Conservation (phyloP, 2,113 vertebrate genomes). For the Onychorhynchus coronatus region DNA sequence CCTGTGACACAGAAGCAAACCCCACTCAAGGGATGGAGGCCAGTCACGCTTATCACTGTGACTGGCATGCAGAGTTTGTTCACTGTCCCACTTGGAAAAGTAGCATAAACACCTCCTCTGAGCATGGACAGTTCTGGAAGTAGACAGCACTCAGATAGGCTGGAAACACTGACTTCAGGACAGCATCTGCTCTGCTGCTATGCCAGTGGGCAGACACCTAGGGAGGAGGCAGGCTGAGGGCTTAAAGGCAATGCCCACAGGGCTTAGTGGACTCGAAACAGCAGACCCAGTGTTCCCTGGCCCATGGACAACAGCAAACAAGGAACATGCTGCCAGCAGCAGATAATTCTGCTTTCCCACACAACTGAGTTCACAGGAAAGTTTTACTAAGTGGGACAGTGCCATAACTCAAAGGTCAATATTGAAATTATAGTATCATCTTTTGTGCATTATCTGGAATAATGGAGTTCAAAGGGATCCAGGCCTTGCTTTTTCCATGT, state of each 20-base stretch:
- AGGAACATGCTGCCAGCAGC: neutral
- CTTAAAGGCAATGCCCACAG: neutral
- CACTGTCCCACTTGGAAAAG: neutral
- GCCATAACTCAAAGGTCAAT: neutral
- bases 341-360: neutral
- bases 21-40: neutral
- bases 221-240: neutral
- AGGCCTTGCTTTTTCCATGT: neutral
- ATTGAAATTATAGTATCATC: neutral
- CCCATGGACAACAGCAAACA: neutral
- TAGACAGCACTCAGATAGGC: neutral
- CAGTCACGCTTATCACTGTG: neutral
- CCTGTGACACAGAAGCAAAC: neutral
- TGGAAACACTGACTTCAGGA: neutral
- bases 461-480: neutral
- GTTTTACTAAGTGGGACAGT: neutral
- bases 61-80: fast-evolving
- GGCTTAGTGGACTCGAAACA: neutral
- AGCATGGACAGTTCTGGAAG: neutral
- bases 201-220: neutral
- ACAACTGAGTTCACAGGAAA: neutral
- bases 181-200: fast-evolving
- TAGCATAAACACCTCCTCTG: fast-evolving
- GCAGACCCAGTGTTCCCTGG: fast-evolving
- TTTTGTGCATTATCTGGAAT: neutral